Evolutionary conservation across 2,113 vertebrate species (phyloP), one percentile per base, ranked within the genome.

Genomic region (Chionis minor): DNA sequence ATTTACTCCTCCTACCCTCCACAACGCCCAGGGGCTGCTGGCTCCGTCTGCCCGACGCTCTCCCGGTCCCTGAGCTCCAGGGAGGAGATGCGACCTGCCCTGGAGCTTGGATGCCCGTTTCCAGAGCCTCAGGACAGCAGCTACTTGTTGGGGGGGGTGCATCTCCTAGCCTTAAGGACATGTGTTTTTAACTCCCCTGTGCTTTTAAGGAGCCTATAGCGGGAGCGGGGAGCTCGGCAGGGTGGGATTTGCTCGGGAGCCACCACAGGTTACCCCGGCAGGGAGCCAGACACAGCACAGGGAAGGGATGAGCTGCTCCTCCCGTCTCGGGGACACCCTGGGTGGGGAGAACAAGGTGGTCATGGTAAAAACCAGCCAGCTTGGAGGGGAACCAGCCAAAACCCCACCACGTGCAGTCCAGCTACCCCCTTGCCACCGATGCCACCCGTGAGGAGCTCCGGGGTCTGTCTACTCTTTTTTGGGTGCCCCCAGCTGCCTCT

Each of bases 181-280:
- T 17, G 1, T 9, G 47, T 12, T 71, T 86, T 84, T 54, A 70
- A 47, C 8, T 16, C 45, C 10, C 12, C 17, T 12, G 26, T 33
- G 54, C 22, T 92, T 62, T 63, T 70, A 71, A 63, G 47, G 61
- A 33, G 10, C 14, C 22, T 9, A 6, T 0, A 49, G 42, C 4
- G 3, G 65, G 20, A 80, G 23, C 5, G 4, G 47, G 54, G 18
- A n/a, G 62, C 54, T 58, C 27, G 9, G 74, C 54, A 30, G 27
- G 49, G 55, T 33, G 73, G 55, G 66, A 82, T 87, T 66, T 74
- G 32, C n/a, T 32, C 0, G 0, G 56, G 16, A 93, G 13, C 19
- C 62, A 40, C 14, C 0, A 0, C 7, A 13, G 32, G 32, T 55
- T 1, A 3, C 62, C 13, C 38, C 0, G 1, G 38, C 35, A 81